Evolutionary conservation across 2,113 vertebrate species (phyloP), one percentile per base, ranked within the genome.

Genomic region (Lamprotornis superbus): DNA sequence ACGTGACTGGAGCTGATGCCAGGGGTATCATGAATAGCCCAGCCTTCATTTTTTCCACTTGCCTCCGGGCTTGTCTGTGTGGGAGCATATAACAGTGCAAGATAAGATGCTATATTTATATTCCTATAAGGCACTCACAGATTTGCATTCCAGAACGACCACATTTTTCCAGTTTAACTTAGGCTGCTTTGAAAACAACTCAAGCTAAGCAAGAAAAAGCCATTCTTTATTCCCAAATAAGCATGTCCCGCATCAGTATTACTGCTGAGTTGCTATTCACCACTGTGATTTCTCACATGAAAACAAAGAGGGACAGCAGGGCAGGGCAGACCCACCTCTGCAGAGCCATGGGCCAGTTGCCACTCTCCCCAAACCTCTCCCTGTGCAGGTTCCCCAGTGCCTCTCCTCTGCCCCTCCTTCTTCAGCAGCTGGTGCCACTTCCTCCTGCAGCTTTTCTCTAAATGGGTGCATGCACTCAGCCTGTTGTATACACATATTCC

Each of bases 21-120:
- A 85, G 59, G 50, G 55, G 63, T 88, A 86, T 81, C 94, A 70
- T 40, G 85, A 70, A 78, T 83, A 91, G 63, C 63, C 78, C 67
- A 86, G 73, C 55, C 67, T 85, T 80, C 47, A 0, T 40, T 89
- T 94, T 87, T 82, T 47, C 55, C 4, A 0, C 68, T 90, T 94
- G 87, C 90, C 85, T 96, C 47, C 0, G 0, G 95, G 78, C 82
- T 86, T 80, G 75, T 85, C 93, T 93, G 30, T 61, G 75, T 87
- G 68, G 82, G 92, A 93, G 79, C 74, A 71, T 67, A 31, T 37
- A 93, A 65, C 52, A 60, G 79, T 14, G 2, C 82, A 85, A 91
- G 93, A 91, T 88, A 93, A 77, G 70, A 92, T 74, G 47, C 47
- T 92, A 70, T 92, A 91, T 95, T 93, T 93, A 83, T 95, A 83